phyloP scores from a whole-genome alignment of 1,140 invertebrate species.

The Anastrepha ludens region DNA sequence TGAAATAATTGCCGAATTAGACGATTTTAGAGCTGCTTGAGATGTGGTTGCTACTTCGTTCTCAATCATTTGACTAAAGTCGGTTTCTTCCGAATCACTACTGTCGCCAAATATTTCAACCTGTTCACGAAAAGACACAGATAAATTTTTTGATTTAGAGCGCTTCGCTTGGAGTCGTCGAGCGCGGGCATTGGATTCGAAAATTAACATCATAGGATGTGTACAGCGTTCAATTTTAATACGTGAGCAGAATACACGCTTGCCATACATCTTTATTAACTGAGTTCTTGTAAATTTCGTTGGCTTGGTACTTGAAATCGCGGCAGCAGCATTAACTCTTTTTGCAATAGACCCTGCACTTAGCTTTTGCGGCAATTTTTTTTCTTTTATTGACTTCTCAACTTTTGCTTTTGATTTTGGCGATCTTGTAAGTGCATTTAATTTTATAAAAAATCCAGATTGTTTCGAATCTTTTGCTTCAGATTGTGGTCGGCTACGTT shows the following conservation, averaged over 20 bases:
- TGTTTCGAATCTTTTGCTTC: background rate
- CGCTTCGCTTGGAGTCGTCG: conserved; percentile 27
- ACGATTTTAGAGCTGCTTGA: background rate
- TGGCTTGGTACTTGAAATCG: conserved; percentile 45
- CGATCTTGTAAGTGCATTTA: background rate
- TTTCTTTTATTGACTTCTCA: background rate
- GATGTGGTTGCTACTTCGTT: conserved; percentile 25
- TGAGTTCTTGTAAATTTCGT: conserved; percentile 55
- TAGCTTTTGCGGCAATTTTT: background rate
- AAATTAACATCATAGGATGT: conserved; percentile 55
- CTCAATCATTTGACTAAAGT: background rate
- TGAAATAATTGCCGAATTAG: background rate
- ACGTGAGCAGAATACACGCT: conserved; percentile 52
- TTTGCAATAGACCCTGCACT: background rate
- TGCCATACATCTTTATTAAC: conserved; percentile 55
- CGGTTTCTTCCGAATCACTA: conserved; percentile 53
- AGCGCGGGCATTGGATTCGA: conserved; percentile 47
- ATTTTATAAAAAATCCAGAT: conserved; percentile 55
- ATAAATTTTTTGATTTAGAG: conserved; percentile 57
- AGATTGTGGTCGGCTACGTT: background rate
- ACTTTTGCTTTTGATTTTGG: background rate
- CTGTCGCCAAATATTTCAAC: conserved; percentile 59
- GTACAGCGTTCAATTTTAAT: conserved; percentile 54
- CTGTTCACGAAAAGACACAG: conserved; percentile 59
- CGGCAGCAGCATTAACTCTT: background rate